These are phyloP conservation scores for Brachyrhaphis roseni DNA, from an alignment of 2,797 vertebrate genomes.

Conservation along the genomic window DNA sequence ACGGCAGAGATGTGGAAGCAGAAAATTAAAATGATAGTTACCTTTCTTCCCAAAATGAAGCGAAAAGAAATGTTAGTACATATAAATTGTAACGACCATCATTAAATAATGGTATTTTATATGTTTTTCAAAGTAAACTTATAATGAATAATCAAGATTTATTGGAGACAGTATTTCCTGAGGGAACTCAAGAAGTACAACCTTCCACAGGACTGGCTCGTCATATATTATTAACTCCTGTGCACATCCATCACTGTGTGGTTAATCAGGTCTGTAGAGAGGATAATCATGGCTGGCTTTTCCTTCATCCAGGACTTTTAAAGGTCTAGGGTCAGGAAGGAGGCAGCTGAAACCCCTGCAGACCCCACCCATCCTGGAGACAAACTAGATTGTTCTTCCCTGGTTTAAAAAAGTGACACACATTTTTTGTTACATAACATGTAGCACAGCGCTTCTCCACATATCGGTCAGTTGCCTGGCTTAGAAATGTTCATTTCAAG, in stretches of 20 bases:
- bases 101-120: neutral
- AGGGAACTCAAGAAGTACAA: neutral
- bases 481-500: neutral
- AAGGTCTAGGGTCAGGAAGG: neutral
- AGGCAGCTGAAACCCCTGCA: neutral
- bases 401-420: neutral
- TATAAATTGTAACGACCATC: neutral
- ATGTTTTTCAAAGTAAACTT: neutral
- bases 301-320: neutral
- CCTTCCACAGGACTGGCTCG: neutral
- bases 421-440: neutral
- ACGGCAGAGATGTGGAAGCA: neutral
- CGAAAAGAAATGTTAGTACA: neutral
- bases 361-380: too few relatives aligned
- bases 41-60: neutral
- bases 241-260: neutral
- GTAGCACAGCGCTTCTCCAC: neutral
- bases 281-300: neutral
- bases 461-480: neutral
- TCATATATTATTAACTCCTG: neutral
- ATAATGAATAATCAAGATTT: neutral
- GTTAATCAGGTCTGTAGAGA: neutral
- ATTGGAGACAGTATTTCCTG: neutral
- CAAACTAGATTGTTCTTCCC: neutral
- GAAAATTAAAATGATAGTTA: neutral